Evolutionary conservation across 2,888 invertebrate species (phyloP).

Genomic region (Nomada ferruginata): DNA sequence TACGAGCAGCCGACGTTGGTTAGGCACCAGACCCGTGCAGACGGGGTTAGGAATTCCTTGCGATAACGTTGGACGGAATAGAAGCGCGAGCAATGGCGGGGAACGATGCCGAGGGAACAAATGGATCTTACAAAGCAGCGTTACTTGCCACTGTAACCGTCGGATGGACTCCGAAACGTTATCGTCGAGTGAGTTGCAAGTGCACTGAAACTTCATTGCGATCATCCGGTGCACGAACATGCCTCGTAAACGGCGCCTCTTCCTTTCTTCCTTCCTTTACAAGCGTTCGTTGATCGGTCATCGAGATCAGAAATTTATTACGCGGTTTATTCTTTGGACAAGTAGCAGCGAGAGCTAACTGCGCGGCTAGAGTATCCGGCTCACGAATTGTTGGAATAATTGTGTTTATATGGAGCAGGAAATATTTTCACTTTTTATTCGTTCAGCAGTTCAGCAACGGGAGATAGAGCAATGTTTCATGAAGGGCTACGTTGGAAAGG

Average conservation of each 20-base stretch:
- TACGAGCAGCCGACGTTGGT: conserved; percentile 49
- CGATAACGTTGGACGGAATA: conserved; percentile 52
- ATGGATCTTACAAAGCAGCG: conserved; percentile 54
- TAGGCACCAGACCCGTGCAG: conserved; percentile 17
- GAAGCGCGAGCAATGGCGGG: conserved; percentile 39
- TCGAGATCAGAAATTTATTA: conserved; percentile 18
- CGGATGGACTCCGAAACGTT: conserved; percentile 47
- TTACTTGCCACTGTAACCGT: conserved; percentile 47
- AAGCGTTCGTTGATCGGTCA: conserved; percentile 16
- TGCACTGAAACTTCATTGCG: conserved; percentile 59
- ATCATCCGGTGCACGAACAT: conserved; percentile 56
- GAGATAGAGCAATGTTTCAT: too few species aligned
- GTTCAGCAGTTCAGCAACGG: too few species aligned
- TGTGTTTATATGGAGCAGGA: too few species aligned
- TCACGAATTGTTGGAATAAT: too few species aligned
- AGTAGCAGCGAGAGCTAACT: neutral
- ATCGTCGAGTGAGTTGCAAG: conserved; percentile 61
- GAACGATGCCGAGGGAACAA: conserved; percentile 60
- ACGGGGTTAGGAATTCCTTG: conserved; percentile 36
- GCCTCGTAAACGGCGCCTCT: conserved; percentile 30
- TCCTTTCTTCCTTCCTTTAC: conserved; percentile 27
- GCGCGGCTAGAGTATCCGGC: too few species aligned
- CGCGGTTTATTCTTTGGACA: neutral
- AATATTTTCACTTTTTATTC: too few species aligned
- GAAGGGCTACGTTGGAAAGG: too few species aligned